These are phyloP conservation scores for Exephanes ischioxanthus DNA, from an alignment of 2,888 invertebrate species.

Conservation along the genomic window DNA sequence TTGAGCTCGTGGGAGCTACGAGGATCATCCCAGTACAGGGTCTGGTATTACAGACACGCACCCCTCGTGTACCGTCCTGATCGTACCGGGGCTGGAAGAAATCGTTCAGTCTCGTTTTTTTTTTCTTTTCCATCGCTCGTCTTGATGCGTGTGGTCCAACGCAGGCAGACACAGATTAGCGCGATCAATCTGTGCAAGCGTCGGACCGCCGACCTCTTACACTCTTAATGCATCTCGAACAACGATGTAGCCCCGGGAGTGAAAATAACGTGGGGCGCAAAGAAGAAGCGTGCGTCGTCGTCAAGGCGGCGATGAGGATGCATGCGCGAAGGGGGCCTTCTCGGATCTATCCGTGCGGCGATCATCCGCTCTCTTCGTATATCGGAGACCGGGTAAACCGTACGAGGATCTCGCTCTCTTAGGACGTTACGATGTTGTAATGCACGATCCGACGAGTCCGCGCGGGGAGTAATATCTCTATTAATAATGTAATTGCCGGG, in stretches of 20 bases:
- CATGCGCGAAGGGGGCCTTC: constrained; percentile 49
- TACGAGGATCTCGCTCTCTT: constrained; percentile 63
- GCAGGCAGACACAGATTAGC: constrained; percentile 77
- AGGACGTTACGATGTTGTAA: constrained; percentile 79
- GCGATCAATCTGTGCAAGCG: constrained; percentile 76
- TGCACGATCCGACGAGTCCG: constrained; percentile 70
- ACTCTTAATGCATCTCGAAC: constrained; percentile 65
- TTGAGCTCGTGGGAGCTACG: not conserved
- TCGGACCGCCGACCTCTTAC: constrained; percentile 40
- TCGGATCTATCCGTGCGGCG: constrained; percentile 65
- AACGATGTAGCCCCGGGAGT: constrained; percentile 54
- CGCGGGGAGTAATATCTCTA: constrained; percentile 82
- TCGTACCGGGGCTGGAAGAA: not conserved
- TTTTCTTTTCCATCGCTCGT: constrained; percentile 49
- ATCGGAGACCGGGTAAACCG: constrained; percentile 44
- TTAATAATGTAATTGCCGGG: constrained; percentile 83
- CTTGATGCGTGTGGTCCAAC: constrained; percentile 74
- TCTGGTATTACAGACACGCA: not conserved
- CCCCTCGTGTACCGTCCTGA: not conserved
- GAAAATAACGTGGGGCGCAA: constrained; percentile 12
- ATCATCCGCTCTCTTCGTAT: constrained; percentile 43
- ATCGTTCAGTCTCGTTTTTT: not conserved
- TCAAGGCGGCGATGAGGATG: constrained; percentile 50
- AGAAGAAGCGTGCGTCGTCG: constrained; percentile 30
- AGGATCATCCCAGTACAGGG: not conserved